Evolutionary conservation across 1,140 invertebrate genomes (phyloP).

Genomic region (Drosophila virilis): DNA sequence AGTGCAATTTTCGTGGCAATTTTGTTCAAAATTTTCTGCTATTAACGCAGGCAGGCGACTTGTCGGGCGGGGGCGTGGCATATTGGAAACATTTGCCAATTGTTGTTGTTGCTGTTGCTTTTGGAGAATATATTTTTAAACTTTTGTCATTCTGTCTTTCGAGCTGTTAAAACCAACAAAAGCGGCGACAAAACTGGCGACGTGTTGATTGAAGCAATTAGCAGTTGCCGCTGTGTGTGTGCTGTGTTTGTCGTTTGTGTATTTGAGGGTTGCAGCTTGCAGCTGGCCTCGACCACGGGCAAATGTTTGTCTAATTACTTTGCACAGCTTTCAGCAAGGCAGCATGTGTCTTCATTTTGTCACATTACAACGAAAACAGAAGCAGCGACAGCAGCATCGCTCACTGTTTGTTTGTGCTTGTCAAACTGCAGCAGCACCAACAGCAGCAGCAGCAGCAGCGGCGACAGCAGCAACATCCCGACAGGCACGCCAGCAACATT

Average conservation of each 20-base stretch:
- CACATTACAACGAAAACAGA: conserved; percentile 38
- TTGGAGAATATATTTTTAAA: conserved; percentile 33
- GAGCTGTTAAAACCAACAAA: conserved; percentile 43
- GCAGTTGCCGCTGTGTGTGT: conserved; percentile 60
- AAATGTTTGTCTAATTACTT: conserved; percentile 83
- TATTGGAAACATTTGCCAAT: conserved; percentile 58
- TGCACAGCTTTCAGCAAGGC: conserved; percentile 78
- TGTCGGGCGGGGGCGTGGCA: conserved; percentile 24
- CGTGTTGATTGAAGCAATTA: conserved; percentile 81
- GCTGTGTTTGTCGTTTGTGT: conserved; percentile 17
- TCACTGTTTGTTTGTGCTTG: conserved; percentile 74
- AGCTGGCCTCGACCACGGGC: conserved; percentile 57
- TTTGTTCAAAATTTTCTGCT: conserved; percentile 46
- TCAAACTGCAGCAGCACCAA: conserved; percentile 47
- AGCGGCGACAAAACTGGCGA: conserved; percentile 24
- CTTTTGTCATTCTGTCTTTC: conserved; percentile 11
- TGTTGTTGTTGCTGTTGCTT: background rate
- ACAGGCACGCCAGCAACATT: conserved; percentile 54
- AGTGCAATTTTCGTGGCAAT: conserved; percentile 58
- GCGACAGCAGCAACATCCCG: conserved; percentile 21
- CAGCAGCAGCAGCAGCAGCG: conserved; percentile 28
- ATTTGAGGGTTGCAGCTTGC: conserved; percentile 38
- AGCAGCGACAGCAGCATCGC: conserved; percentile 24
- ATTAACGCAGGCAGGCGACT: conserved; percentile 24
- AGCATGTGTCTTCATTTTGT: conserved; percentile 80